Base-by-base conservation (phyloP, 2,113 vertebrate species). In the Lophotis ruficrista region DNA sequence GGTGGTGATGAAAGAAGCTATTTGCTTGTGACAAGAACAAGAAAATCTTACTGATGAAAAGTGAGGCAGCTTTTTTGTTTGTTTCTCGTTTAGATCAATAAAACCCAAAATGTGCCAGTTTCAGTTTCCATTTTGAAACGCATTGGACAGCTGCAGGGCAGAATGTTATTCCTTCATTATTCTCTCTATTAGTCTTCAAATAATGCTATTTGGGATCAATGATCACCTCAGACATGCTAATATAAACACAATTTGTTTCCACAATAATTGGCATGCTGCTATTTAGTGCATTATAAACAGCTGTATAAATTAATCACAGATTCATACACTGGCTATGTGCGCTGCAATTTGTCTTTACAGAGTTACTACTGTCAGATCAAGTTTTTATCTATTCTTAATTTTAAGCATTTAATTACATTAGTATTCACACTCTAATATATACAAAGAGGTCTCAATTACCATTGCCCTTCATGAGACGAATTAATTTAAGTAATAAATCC, bases 371-470 rank as follows among this genome's bases (percentile, higher is more conserved):
- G 93, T 89, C 95, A 96, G 95, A 96, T 96, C 88, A 96, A 95
- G 88, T 96, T 97, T 94, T 97, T 97, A 97, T 96, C 94, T 96
- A 69, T 77, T 90, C 91, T 96, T 97, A 94, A 96, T 97, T 97
- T 94, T 92, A 91, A 96, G 77, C 92, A 83, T 96, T 96, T 97
- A 97, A 97, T 97, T 96, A 82, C 94, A 95, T 96, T 97, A 96
- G 84, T 90, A 96, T 95, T 92, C 95, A 91, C 65, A 72, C 45
- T 94, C 73, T 79, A 93, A 94, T 96, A 95, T 65, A 89, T 61
- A 94, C 83, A 87, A 93, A 93, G 83, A 83, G 81, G 90, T 95
- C 94, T 96, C 91, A 83, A 94, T 96, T 95, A 93, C 78, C 82
- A 90, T 70, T 91, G 91, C 61, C 83, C 86, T 97, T 94, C 96